phyloP scores from a whole-genome alignment of 2,888 invertebrate genomes.

The Tiliacea aurago region DNA sequence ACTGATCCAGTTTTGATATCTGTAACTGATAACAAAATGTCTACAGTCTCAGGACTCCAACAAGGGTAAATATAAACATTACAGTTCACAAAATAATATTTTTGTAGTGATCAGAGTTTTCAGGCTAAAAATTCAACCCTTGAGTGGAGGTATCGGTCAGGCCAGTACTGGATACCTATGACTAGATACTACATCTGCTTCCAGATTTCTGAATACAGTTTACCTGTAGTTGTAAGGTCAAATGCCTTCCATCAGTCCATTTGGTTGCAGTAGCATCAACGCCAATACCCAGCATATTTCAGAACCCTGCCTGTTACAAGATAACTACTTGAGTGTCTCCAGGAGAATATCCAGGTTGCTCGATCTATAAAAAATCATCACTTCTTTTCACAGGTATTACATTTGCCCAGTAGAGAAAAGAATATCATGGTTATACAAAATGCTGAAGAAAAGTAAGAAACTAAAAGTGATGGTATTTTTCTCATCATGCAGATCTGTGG shows the following conservation, averaged over 20 bases:
- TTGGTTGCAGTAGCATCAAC: neutral
- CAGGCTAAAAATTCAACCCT: neutral
- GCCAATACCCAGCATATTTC: neutral
- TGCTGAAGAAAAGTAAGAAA: constrained; percentile 97
- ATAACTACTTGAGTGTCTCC: neutral
- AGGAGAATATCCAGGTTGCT: neutral
- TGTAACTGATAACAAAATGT: constrained; percentile 94
- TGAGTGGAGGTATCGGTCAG: neutral
- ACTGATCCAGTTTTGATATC: constrained; percentile 97
- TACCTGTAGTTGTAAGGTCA: neutral
- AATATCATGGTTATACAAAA: constrained; percentile 97
- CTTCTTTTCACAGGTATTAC: constrained; percentile 91
- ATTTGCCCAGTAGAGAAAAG: constrained; percentile 98
- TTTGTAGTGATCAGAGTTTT: too few relatives aligned
- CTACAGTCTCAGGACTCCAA: constrained; percentile 94
- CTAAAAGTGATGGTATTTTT: constrained; percentile 99
- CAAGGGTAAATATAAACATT: constrained; percentile 90
- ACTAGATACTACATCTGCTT: neutral
- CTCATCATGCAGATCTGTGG: constrained; percentile 98
- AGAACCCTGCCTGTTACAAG: neutral
- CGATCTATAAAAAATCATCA: neutral
- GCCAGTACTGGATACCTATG: neutral
- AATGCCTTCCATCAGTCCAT: neutral
- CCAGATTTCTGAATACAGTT: too few relatives aligned
- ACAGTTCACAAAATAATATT: neutral